Evolutionary conservation across 2,888 invertebrate genomes (phyloP), one percentile per base, ranked within the genome.

Genomic region (Eilema depressum): DNA sequence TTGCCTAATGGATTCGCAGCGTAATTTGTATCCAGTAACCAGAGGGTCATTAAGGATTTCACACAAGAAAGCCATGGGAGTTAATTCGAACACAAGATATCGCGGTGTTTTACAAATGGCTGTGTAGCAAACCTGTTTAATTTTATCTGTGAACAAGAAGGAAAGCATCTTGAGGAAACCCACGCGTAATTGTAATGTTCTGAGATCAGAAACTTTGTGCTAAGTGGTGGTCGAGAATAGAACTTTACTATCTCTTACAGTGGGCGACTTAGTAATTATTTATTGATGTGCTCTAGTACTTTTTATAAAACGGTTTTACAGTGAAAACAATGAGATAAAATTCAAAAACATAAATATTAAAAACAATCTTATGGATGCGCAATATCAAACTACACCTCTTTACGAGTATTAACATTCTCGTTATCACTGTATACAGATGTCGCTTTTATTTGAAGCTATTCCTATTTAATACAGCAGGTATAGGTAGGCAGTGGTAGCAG

Each of bases 21-120:
- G 70, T 67, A 66, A 72, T 64, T 76, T 78, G 75, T 78, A 76
- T 74, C 75, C 75, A 74, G 75, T 69, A 72, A 66, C 73, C 73
- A 78, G 75, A 75, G 78, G 75, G 71, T 76, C 75, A 76, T 78
- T 79, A 77, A 66, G 66, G 71, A 78, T 77, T 77, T 68, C 67
- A 75, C 74, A 76, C 76, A 81, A 79, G 78, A 65, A 60, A 69
- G 60, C 61, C 10, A 30, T 25, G 30, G 10, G 56, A 65, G 63
- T 66, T 60, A 63, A 66, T 66, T 62, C 53, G 57, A 69, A 63
- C 26, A 66, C 66, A 30, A 59, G 60, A 69, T 69, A 69, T 62
- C n/a, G 41, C 26, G 66, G n/a, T 69, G 72, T 60, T 72, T 66
- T 69, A 72, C 72, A 66, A 72, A 69, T 62, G 37, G 56, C 56